phyloP scores from a whole-genome alignment of 2,797 vertebrate species.

The Pyrrhura leucotis region DNA sequence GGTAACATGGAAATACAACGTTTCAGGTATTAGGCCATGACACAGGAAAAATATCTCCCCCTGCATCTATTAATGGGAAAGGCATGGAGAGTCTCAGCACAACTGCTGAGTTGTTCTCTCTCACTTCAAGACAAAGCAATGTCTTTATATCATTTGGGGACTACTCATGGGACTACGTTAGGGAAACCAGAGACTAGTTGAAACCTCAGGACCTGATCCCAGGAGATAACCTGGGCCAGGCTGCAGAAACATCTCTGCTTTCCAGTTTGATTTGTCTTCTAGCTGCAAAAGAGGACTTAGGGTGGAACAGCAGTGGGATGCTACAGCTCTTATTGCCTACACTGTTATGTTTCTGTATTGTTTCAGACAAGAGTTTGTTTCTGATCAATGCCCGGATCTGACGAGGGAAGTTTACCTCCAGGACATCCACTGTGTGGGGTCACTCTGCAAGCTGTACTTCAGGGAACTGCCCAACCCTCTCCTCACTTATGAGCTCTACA shows the following conservation, averaged over 20 bases:
- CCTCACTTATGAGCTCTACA: constrained; percentile 92
- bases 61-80: not conserved
- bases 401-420: constrained; percentile 98
- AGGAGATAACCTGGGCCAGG: not conserved
- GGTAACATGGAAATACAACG: not conserved
- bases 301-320: not conserved
- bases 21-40: not conserved
- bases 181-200: not conserved
- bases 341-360: constrained; percentile 58
- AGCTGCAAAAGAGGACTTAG: not conserved
- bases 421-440: constrained; percentile 99
- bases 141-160: not conserved
- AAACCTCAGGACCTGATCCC: not conserved
- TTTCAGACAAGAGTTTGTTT: constrained; percentile 96
- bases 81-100: not conserved
- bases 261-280: not conserved
- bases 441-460: constrained; percentile 98
- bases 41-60: not conserved
- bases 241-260: not conserved
- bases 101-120: not conserved
- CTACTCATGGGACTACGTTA: not conserved
- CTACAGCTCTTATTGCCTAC: not conserved
- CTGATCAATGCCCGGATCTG: constrained; percentile 93
- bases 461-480: constrained; percentile 96
- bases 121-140: not conserved